Conservation (phyloP, 2,888 invertebrate species). For the Leptopilina syphax region DNA sequence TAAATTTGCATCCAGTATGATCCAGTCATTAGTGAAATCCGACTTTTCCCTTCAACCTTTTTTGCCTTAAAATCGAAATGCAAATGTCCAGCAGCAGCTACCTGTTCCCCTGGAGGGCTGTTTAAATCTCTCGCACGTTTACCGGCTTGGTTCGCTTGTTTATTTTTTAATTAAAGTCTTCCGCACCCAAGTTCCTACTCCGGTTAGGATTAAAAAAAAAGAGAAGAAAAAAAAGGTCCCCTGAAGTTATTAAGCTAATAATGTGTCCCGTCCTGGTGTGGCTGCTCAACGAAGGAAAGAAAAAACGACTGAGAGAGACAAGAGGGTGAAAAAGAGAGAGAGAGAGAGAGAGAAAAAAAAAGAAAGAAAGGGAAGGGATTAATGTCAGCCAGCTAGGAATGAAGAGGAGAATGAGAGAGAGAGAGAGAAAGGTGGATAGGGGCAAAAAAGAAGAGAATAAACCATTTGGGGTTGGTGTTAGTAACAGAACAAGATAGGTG, state of each 20-base stretch:
- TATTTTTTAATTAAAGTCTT: slow-evolving; percentile 77
- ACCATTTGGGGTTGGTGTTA: slow-evolving; percentile 27
- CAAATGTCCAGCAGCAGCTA: slow-evolving; percentile 66
- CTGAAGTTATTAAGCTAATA: slow-evolving; percentile 77
- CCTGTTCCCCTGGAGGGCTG: slow-evolving; percentile 59
- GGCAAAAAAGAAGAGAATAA: slow-evolving; percentile 45
- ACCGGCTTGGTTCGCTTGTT: slow-evolving; percentile 71
- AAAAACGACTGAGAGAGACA: slow-evolving; percentile 48
- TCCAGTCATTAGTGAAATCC: slow-evolving; percentile 37
- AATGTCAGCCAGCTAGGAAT: slow-evolving; percentile 38
- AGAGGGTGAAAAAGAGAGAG: slow-evolving; percentile 41
- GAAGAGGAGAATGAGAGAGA: slow-evolving; percentile 23
- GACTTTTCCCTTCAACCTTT: slow-evolving; percentile 29
- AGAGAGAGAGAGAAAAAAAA: slow-evolving; percentile 43
- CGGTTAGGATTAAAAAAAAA: slow-evolving; percentile 66
- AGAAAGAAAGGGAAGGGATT: slow-evolving; percentile 53
- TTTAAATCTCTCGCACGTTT: slow-evolving; percentile 74
- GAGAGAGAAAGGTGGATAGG: slow-evolving; percentile 20
- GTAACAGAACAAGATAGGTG: slow-evolving; percentile 43
- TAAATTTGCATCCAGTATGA: slow-evolving; percentile 39
- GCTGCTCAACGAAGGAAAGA: slow-evolving; percentile 47
- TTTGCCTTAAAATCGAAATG: slow-evolving; percentile 69
- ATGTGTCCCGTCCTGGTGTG: slow-evolving; percentile 71
- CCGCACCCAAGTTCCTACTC: slow-evolving; percentile 58
- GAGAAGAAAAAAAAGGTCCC: slow-evolving; percentile 71